Evolutionary conservation across 1,140 invertebrate genomes (phyloP).

Genomic region (Pseudomyrmex pallidus): DNA sequence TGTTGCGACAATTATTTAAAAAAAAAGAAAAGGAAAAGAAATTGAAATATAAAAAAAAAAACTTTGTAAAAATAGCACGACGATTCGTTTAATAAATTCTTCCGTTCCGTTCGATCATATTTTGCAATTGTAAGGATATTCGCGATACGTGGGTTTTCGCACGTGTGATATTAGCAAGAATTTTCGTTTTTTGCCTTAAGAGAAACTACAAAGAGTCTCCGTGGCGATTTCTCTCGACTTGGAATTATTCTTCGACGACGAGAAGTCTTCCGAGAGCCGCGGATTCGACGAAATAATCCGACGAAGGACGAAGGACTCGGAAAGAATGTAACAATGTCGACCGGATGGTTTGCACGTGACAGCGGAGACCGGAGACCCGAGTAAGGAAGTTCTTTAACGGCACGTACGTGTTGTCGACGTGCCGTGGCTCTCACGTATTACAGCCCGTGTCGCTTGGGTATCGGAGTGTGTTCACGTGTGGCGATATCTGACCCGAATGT

Average conservation of each 20-base stretch:
- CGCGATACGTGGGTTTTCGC: too few relatives aligned
- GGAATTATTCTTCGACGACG: constrained; percentile 65
- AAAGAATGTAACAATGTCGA: constrained; percentile 73
- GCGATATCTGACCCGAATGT: constrained; percentile 48
- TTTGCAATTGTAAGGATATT: constrained; percentile 1
- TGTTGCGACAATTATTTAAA: too few relatives aligned
- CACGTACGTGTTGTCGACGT: constrained; percentile 72
- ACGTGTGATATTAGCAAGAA: constrained; percentile 15
- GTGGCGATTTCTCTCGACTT: constrained; percentile 64
- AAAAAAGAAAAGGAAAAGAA: too few relatives aligned
- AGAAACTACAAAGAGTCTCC: constrained; percentile 61
- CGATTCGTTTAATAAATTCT: too few relatives aligned
- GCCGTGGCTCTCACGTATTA: constrained; percentile 60
- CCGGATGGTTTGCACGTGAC: constrained; percentile 74
- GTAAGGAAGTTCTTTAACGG: constrained; percentile 73
- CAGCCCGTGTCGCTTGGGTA: constrained; percentile 57
- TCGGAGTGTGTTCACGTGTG: constrained; percentile 56
- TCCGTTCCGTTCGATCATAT: background rate
- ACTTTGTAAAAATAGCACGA: too few relatives aligned
- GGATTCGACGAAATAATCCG: constrained; percentile 65
- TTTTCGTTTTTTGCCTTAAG: constrained; percentile 27
- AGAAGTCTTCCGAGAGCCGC: constrained; percentile 57
- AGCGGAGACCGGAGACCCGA: constrained; percentile 64
- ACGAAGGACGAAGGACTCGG: constrained; percentile 51
- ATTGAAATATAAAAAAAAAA: too few relatives aligned